Evolutionary conservation across 2,888 invertebrate genomes (phyloP).

Genomic region (Panzeria rudis): DNA sequence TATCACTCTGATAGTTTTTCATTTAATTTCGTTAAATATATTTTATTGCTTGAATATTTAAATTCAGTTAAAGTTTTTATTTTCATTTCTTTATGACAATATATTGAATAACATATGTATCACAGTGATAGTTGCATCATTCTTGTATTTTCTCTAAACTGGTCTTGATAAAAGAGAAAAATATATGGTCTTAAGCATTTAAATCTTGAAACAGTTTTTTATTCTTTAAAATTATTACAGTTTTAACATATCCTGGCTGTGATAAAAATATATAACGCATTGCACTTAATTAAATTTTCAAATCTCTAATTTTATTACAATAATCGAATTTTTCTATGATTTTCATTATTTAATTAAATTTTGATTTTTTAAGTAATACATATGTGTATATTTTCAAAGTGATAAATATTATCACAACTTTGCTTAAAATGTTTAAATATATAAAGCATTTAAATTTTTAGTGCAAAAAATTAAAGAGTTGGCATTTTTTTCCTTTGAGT

Average conservation of each 20-base stretch:
- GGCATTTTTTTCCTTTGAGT: neutral
- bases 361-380: no score
- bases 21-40: neutral
- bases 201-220: no score
- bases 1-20: neutral
- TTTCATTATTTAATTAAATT: neutral
- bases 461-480: neutral
- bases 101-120: neutral
- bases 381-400: no score
- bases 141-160: neutral
- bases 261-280: neutral
- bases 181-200: neutral
- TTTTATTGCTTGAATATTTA: neutral
- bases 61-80: neutral
- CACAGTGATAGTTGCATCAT: neutral
- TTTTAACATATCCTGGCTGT: neutral
- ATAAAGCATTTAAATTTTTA: neutral
- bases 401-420: neutral
- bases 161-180: neutral
- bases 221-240: no score
- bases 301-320: no score
- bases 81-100: neutral
- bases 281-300: no score
- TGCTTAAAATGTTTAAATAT: neutral
- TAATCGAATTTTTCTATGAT: no score